Evolutionary conservation across 1,140 invertebrate genomes (phyloP), one percentile per base, ranked within the genome.

Genomic region (Bombus soroeensis): DNA sequence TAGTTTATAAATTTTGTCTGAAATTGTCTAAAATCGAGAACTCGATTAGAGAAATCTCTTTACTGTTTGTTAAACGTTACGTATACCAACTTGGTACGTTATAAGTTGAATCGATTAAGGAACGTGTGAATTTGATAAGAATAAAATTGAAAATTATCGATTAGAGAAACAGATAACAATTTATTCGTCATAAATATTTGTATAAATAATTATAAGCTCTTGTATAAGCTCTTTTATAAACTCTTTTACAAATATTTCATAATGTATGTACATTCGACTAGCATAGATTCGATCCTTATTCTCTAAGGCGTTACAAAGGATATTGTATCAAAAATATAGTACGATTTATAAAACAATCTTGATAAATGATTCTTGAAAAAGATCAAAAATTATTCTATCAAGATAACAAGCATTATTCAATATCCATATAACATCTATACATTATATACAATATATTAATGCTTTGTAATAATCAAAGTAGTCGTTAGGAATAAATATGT

Each of bases 11-110:
- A 22, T 53, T 22, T 53, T 22, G 47, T 53, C 18, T 2, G 22
- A 22, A 22, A 18, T 22, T 8, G 5, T 47, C 15, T 91, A 94
- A 95, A 95, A 95, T 95, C 94, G 94, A 92, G 12, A 13, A 18
- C 0, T 37, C 32, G 18, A 68, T 68, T 4, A 8, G 2, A 8
- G 2, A 70, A 39, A 70, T 32, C n/a, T 70, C 18, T 25, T 70
- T 25, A 9, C n/a, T 8, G 18, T 34, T 34, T 2, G 1, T 37
- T 22, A 22, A 68, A 25, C 22, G 9, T 37, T 28, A 25, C 47
- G 5, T 53, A 22, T 18, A 1, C 15, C 47, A 15, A 47, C 5
- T 53, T 6, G 0, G 18, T 53, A 53, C 18, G 10, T 39, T 70
- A 4, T 12, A 39, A 25, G 12, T 13, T 3, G 22, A 12, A 70